Conservation (phyloP, 2,888 invertebrate species). For the Ferdinandea cuprea region DNA sequence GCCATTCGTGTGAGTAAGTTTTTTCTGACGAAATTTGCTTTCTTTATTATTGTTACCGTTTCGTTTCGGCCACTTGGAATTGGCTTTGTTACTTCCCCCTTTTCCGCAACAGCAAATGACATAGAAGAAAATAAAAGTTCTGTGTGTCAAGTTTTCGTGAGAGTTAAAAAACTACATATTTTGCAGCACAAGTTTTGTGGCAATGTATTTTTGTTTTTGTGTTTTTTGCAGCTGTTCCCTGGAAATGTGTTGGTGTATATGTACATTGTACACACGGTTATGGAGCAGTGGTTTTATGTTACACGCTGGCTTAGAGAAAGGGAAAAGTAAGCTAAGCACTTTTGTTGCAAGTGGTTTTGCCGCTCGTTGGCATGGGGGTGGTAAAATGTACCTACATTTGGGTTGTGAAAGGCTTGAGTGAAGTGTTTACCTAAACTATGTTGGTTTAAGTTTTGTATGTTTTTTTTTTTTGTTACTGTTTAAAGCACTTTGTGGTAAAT, state of each 20-base stretch:
- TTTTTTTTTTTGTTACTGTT: not conserved
- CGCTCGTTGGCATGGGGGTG: not conserved
- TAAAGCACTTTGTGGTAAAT: slow-evolving; percentile 23
- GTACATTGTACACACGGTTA: too few species aligned
- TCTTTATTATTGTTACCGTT: not conserved
- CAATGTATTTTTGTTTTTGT: slow-evolving; percentile 2
- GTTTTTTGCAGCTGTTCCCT: slow-evolving; percentile 42
- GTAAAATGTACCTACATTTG: slow-evolving; percentile 1
- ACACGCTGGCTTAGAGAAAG: not conserved
- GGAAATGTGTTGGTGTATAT: not conserved
- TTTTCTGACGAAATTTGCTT: not conserved
- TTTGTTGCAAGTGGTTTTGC: not conserved
- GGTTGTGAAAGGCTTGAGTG: slow-evolving; percentile 9
- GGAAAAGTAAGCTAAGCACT: not conserved
- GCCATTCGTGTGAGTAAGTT: not conserved
- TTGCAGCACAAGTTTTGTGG: slow-evolving; percentile 40
- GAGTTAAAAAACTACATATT: slow-evolving; percentile 42
- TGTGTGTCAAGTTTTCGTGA: slow-evolving; percentile 71
- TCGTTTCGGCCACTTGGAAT: slow-evolving; percentile 34
- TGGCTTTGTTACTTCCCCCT: not conserved
- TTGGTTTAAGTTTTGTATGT: slow-evolving; percentile 13
- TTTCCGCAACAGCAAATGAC: slow-evolving; percentile 8
- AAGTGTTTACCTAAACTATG: slow-evolving; percentile 29
- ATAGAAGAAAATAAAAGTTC: slow-evolving; percentile 49
- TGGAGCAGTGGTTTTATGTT: slow-evolving; percentile 39